These are phyloP conservation scores for Myotis brandtii DNA, from an alignment of 2,113 vertebrate genomes.

Conservation along the genomic window DNA sequence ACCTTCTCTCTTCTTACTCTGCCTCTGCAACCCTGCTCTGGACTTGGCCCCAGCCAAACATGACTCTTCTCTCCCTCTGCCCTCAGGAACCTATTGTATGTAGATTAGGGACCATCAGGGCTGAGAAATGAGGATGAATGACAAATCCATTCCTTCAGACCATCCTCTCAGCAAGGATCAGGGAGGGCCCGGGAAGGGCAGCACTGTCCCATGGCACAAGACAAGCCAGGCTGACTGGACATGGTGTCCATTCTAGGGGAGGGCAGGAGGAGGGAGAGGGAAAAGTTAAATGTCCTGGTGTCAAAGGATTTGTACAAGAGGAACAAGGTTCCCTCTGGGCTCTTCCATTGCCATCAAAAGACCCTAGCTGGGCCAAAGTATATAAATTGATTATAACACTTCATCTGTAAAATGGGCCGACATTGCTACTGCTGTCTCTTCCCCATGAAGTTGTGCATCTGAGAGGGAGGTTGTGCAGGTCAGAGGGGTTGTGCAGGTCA, in stretches of 20 bases:
- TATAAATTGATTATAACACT: neutral
- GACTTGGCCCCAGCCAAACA: neutral
- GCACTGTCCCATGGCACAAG: neutral
- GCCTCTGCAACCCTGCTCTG: neutral
- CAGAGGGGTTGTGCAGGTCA: neutral
- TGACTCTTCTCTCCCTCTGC: neutral
- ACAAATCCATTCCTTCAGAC: neutral
- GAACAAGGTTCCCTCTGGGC: neutral
- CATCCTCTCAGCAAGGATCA: neutral
- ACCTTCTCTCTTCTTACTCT: neutral
- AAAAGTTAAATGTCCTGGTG: neutral
- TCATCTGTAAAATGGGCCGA: neutral
- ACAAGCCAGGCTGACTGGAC: neutral
- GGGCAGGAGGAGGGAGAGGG: neutral
- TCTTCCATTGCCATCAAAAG: neutral
- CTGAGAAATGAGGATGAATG: neutral
- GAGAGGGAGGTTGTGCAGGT: neutral
- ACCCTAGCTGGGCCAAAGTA: neutral
- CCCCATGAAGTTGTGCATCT: neutral
- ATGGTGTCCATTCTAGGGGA: neutral
- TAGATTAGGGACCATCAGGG: neutral
- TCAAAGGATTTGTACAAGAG: neutral
- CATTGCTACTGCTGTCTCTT: neutral
- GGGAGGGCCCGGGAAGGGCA: neutral
- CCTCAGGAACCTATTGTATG: neutral